Conservation (phyloP, 1,140 invertebrate genomes). For the Listronotus bonariensis region DNA sequence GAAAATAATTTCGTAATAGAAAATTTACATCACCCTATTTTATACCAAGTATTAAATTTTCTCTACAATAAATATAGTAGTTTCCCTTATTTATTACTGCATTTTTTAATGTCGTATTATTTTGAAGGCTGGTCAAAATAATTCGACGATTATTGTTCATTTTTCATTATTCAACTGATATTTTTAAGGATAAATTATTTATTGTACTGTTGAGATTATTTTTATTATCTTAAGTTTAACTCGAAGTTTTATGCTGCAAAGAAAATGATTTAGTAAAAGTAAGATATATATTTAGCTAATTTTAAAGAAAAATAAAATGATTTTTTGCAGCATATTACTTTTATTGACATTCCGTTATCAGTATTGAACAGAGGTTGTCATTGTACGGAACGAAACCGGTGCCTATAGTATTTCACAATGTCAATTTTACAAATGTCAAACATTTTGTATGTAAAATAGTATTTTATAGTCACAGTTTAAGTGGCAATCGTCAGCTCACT, state of each 20-base stretch:
- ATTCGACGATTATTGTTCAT: conserved; percentile 30
- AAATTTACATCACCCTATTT: conserved; percentile 17
- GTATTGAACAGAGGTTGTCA: conserved; percentile 44
- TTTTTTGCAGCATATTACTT: conserved; percentile 10
- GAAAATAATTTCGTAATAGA: conserved; percentile 17
- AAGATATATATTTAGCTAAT: conserved; percentile 2
- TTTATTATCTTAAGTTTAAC: conserved; percentile 19
- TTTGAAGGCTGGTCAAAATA: conserved; percentile 38
- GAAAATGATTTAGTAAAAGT: conserved; percentile 1
- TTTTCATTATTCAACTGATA: conserved; percentile 38
- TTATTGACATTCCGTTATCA: conserved; percentile 48
- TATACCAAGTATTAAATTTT: conserved; percentile 26
- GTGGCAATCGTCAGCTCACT: no score
- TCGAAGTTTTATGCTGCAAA: conserved; percentile 10
- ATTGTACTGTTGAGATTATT: conserved; percentile 39
- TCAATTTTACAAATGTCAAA: conserved; percentile 18
- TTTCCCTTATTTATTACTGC: conserved; percentile 25
- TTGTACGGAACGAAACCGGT: conserved; percentile 24
- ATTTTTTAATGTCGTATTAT: conserved; percentile 31
- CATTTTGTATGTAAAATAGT: conserved; percentile 4
- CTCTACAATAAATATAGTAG: conserved; percentile 15
- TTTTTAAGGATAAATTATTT: conserved; percentile 37
- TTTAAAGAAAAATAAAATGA: conserved; percentile 1
- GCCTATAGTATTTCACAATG: conserved; percentile 24
- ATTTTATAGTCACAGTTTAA: not conserved